These are phyloP conservation scores for Caenorhabditis sp. DNA, from an alignment of 2,888 invertebrate genomes.

Conservation along the genomic window DNA sequence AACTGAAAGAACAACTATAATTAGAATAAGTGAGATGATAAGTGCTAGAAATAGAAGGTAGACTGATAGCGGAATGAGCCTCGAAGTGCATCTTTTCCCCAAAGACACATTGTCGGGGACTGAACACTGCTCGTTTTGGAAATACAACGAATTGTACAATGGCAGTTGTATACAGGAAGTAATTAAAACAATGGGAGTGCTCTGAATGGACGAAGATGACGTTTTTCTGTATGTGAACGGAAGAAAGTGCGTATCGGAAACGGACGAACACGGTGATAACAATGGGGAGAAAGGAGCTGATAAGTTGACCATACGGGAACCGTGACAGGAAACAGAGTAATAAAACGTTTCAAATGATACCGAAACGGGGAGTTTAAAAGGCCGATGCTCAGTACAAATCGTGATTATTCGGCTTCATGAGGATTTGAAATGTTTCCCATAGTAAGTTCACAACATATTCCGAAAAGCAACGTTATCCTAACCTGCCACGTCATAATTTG, in stretches of 20 bases:
- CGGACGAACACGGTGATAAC: neutral
- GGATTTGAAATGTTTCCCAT: neutral
- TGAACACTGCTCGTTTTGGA: too few species aligned
- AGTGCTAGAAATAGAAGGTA: neutral
- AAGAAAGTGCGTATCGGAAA: slow-evolving; percentile 7
- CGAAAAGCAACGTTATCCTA: too few species aligned
- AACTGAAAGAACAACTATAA: neutral
- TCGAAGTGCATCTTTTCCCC: too few species aligned
- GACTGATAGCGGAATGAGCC: neutral
- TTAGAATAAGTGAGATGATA: neutral
- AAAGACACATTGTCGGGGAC: too few species aligned
- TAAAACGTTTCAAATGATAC: neutral
- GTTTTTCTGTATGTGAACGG: neutral
- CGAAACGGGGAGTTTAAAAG: neutral
- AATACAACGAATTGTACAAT: too few species aligned
- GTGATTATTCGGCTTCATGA: neutral
- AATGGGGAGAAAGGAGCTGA: neutral
- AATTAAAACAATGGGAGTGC: too few species aligned
- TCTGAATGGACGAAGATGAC: too few species aligned
- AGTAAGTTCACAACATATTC: too few species aligned
- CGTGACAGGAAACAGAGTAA: neutral
- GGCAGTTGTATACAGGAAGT: too few species aligned
- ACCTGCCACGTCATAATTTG: too few species aligned
- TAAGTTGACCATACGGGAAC: neutral
- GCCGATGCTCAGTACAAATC: neutral